Base-by-base conservation (phyloP, 2,888 invertebrate species). In the Scaptomyza cyrtandrae region DNA sequence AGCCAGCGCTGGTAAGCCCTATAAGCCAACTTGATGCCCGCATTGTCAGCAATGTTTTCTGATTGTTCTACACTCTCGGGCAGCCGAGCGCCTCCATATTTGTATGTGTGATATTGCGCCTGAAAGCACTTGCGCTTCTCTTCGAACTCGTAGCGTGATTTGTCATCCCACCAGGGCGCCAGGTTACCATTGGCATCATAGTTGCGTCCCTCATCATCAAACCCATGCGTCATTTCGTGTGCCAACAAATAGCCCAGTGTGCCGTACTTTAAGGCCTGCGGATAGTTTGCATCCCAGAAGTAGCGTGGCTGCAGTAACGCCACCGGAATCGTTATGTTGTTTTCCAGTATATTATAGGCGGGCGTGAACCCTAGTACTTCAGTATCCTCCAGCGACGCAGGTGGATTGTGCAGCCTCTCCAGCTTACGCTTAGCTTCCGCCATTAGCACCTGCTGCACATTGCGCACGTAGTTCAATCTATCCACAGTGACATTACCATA, bases 21-120 rank as follows among this genome's bases (percentile, higher is more conserved):
- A 31, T 88, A 91, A n/a, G 91, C 91, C 57, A 91, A 50, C 59
- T 90, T 89, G 2, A 92, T 16, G 29, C 84, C 92, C 1, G 80
- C 91, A 82, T 88, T 91, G 57, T 92, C 92, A 1, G 92, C 90
- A 10, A 91, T 88, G 56, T 92, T 90, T 63, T 91, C 91, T 44
- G 90, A 78, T 33, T 91, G 90, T 2, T 60, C 29, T 0, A 48
- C 39, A n/a, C 59, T 75, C 16, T 80, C 78, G 0, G 89, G 88
- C 27, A 90, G 53, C 4, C n/a, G 60, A 0, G 27, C 31, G 3
- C 82, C 88, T 9, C 74, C 80, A 35, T 90, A 90, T 14, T 70
- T 83, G 53, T 80, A 90, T 4, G 61, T 54, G 52, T 91, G 90
- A 50, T 91, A 91, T 37, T 91, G 91, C 0, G 89, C 87, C 50